These are phyloP conservation scores for Drosophila kanekoi DNA, from an alignment of 2,888 invertebrate species.

Conservation along the genomic window DNA sequence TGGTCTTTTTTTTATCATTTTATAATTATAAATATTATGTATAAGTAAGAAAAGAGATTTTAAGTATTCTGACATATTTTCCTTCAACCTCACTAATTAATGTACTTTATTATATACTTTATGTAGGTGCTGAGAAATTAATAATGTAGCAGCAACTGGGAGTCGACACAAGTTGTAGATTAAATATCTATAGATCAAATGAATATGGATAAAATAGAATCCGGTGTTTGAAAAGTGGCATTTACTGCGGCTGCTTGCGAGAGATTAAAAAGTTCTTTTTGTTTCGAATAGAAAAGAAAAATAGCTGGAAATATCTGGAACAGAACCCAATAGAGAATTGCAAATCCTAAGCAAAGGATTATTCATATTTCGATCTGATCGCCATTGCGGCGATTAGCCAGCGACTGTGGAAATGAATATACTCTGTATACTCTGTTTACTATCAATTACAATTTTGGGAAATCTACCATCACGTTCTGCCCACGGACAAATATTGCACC, in stretches of 20 bases:
- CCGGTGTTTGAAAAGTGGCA: conserved; percentile 3
- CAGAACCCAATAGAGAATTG: background rate
- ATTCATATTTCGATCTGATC: conserved; percentile 25
- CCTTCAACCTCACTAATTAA: too few relatives aligned
- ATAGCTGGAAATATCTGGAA: background rate
- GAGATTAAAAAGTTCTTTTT: background rate
- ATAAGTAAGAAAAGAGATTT: too few relatives aligned
- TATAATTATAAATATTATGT: too few relatives aligned
- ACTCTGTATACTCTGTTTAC: conserved; percentile 28
- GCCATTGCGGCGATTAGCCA: conserved; percentile 30
- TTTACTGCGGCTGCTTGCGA: conserved; percentile 6
- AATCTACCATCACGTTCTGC: conserved; percentile 11
- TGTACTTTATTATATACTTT: too few relatives aligned
- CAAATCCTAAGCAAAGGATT: conserved; percentile 9
- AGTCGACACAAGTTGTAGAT: conserved; percentile 14
- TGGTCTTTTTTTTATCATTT: too few relatives aligned
- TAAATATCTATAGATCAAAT: conserved; percentile 4
- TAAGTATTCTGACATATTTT: too few relatives aligned
- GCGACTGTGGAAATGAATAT: conserved; percentile 64
- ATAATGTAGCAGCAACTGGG: conserved; percentile 33
- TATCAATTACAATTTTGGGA: conserved; percentile 41
- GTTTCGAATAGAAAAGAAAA: background rate
- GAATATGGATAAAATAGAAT: conserved; percentile 29
- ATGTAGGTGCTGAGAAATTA: background rate
- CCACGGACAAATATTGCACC: conserved; percentile 16